phyloP scores from a whole-genome alignment of 2,888 invertebrate species.

The Litoditis marina region DNA sequence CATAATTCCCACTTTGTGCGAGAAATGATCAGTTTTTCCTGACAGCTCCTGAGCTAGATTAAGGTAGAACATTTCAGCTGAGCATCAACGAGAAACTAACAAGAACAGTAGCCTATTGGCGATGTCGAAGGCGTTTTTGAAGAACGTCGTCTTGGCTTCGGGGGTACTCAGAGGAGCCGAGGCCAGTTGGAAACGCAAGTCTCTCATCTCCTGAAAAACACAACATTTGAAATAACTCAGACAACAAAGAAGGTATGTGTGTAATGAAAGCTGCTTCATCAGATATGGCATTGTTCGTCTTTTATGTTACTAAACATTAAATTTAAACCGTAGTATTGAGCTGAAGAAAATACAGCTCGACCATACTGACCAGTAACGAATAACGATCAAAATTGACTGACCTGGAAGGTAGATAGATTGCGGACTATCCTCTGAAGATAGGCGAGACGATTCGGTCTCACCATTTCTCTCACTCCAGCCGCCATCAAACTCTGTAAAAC shows the following conservation, averaged over 20 bases:
- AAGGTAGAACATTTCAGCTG: too few species aligned
- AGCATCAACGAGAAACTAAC: too few species aligned
- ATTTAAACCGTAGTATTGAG: too few species aligned
- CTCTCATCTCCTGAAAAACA: conserved; percentile 45
- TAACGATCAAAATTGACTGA: too few species aligned
- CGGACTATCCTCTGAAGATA: conserved; percentile 56
- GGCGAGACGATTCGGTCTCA: conserved; percentile 42
- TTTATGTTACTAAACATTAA: not conserved
- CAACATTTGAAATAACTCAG: not conserved
- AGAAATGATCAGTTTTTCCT: too few species aligned
- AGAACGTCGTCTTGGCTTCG: conserved; percentile 46
- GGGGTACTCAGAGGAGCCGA: conserved; percentile 24
- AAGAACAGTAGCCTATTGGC: conserved; percentile 53
- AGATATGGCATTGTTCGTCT: not conserved
- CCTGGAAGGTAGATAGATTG: conserved; percentile 45
- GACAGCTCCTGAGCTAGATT: too few species aligned
- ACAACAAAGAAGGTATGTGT: too few species aligned
- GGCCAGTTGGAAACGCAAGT: conserved; percentile 41
- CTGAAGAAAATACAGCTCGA: too few species aligned
- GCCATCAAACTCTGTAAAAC: conserved; percentile 54
- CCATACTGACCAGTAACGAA: too few species aligned
- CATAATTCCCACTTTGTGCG: too few species aligned
- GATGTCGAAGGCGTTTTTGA: conserved; percentile 49
- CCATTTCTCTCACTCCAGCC: conserved; percentile 56
- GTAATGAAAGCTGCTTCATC: not conserved